Evolutionary conservation across 2,113 vertebrate genomes (phyloP).

Genomic region (Stigmatopora nigra): DNA sequence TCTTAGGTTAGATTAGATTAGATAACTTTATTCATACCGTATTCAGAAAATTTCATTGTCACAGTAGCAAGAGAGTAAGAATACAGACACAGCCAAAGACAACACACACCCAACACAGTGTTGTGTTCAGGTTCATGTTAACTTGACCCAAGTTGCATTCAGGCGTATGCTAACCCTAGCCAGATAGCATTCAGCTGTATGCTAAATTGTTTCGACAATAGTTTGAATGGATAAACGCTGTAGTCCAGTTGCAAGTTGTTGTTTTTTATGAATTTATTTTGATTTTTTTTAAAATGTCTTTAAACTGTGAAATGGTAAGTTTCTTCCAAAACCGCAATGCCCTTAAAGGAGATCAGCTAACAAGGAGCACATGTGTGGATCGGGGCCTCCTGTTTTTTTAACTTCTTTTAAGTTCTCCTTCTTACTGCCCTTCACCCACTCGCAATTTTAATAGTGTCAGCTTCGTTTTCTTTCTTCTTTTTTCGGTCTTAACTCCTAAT

Average conservation of each 20-base stretch:
- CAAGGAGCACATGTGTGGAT: constrained; percentile 60
- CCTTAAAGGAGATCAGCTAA: constrained; percentile 56
- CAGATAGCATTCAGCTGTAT: constrained; percentile 4
- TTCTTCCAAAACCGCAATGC: constrained; percentile 52
- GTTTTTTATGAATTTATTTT: constrained; percentile 18
- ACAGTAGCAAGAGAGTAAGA: no score
- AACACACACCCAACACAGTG: no score
- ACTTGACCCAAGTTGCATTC: no score
- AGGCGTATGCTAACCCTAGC: neutral
- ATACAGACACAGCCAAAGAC: no score
- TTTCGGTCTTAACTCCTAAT: no score
- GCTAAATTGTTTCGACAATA: neutral
- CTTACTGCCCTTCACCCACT: constrained; percentile 31
- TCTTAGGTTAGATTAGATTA: constrained; percentile 15
- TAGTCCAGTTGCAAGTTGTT: constrained; percentile 34
- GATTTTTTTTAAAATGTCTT: constrained; percentile 29
- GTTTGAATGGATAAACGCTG: constrained; percentile 28
- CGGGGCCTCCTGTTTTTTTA: constrained; percentile 18
- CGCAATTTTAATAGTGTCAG: constrained; percentile 4
- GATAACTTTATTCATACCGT: no score
- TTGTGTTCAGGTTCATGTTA: no score
- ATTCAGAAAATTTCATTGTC: no score
- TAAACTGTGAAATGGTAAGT: constrained; percentile 67
- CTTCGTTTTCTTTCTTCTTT: neutral
- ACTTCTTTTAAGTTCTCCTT: neutral